These are phyloP conservation scores for Acipenser ruthenus DNA, from an alignment of 2,797 vertebrate genomes.

Conservation along the genomic window DNA sequence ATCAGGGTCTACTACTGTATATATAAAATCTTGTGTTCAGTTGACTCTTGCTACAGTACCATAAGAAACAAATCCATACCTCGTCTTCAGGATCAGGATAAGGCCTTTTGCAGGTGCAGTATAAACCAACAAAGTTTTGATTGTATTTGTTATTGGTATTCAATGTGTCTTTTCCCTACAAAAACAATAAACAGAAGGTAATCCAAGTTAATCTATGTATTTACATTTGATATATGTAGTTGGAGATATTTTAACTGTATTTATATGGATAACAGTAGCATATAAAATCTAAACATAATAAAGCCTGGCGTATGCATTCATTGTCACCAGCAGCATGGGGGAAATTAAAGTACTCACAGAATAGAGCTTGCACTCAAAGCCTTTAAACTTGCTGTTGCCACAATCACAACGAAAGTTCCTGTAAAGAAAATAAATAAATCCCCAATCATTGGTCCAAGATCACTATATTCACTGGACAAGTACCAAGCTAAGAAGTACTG, in stretches of 20 bases:
- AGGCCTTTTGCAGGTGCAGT: conserved; percentile 84
- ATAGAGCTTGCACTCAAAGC: conserved; percentile 79
- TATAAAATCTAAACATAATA: too few relatives aligned
- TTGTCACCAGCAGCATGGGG: not conserved
- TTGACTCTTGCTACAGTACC: not conserved
- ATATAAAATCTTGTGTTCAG: not conserved
- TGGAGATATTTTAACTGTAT: too few relatives aligned
- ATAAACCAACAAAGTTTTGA: conserved; percentile 89
- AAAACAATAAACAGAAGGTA: conserved; percentile 17
- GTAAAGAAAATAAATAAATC: conserved; percentile 20
- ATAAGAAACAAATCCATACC: conserved; percentile 53
- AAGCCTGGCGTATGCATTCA: too few relatives aligned
- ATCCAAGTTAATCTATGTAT: not conserved
- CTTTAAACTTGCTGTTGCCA: conserved; percentile 85
- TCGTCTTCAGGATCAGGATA: conserved; percentile 94
- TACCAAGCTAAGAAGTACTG: not conserved
- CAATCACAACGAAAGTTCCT: conserved; percentile 79
- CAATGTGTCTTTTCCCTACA: conserved; percentile 76
- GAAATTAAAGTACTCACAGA: conserved; percentile 60
- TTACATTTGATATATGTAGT: too few relatives aligned
- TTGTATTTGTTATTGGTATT: conserved; percentile 88
- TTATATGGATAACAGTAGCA: too few relatives aligned
- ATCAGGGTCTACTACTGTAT: conserved; percentile 1
- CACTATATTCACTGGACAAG: not conserved
- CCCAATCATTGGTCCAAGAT: too few relatives aligned